Evolutionary conservation across 2,113 vertebrate genomes (phyloP), one percentile per base, ranked within the genome.

Genomic region (Scomber colias): DNA sequence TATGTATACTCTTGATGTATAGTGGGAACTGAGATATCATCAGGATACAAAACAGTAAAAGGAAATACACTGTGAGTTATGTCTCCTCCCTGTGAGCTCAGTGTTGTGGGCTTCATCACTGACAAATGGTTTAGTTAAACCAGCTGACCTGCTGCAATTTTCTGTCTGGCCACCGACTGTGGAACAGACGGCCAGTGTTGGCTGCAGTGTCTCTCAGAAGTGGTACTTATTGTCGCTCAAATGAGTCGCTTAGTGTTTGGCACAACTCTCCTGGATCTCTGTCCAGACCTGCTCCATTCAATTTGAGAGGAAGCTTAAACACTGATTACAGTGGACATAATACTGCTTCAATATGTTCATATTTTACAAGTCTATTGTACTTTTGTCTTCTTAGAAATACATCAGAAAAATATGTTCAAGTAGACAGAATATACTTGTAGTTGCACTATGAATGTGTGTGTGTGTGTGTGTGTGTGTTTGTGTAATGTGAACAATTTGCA

Each of bases 201-300:
- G 82, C 82, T 44, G 15, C 48, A 59, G 54, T 8, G 11, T 35
- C 63, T 62, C 53, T 71, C 4, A 51, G 40, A 71, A 57, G 30
- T 27, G 45, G 15, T 30, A 65, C 40, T 71, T 59, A 55, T 11
- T 40, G 35, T 55, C 19, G 12, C 62, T 51, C 57, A 67, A 75
- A 76, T 76, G 40, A 76, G n/a, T 79, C 79, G 11, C 44, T 79
- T 68, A 77, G 55, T 49, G 59, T 76, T 78, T 81, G 87, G 73
- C 73, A 75, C 35, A 68, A 64, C 53, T 35, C 16, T 72, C 19
- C 61, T 76, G 67, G 75, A 67, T 55, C 68, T 21, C 53, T 62
- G 12, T 71, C 73, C 68, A 76, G 35, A 48, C 15, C 24, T 53
- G 10, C 13, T 72, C n/a, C 31, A 56, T 53, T 71, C 15, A n/a